phyloP scores from a whole-genome alignment of 1,140 invertebrate genomes.

The Myzus persicae region DNA sequence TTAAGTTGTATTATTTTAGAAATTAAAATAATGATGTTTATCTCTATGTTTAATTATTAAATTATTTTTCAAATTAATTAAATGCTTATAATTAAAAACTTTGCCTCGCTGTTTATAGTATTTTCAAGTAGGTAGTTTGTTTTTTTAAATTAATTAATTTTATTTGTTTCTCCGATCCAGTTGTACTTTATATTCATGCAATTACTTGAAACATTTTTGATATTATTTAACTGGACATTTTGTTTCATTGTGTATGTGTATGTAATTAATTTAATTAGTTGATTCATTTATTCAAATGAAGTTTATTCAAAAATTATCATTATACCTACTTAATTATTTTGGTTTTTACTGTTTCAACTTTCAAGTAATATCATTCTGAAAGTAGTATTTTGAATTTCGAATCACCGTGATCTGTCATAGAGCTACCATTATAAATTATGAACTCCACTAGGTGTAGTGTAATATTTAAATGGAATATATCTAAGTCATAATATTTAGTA shows the following conservation, averaged over 20 bases:
- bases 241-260: background rate
- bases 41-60: slow-evolving; percentile 21
- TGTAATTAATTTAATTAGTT: background rate
- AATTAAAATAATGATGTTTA: background rate
- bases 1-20: background rate
- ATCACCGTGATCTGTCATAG: background rate
- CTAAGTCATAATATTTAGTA: background rate
- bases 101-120: background rate
- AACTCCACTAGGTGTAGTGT: background rate
- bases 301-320: slow-evolving; percentile 7
- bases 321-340: background rate
- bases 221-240: background rate
- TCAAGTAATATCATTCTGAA: background rate
- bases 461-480: background rate
- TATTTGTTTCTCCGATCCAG: background rate
- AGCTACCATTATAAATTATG: background rate
- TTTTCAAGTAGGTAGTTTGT: background rate
- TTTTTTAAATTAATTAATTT: background rate
- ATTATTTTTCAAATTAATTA: slow-evolving; percentile 4
- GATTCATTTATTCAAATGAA: background rate
- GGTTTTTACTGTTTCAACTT: background rate
- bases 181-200: background rate
- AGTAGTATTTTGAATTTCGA: background rate
- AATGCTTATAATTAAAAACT: slow-evolving; percentile 7
- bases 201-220: background rate